Percentiles rank a stretch among this genome's conserved stretches.
Evolutionary conservation across 2,797 vertebrate species (phyloP).

Genomic region (Lates japonicus): DNA sequence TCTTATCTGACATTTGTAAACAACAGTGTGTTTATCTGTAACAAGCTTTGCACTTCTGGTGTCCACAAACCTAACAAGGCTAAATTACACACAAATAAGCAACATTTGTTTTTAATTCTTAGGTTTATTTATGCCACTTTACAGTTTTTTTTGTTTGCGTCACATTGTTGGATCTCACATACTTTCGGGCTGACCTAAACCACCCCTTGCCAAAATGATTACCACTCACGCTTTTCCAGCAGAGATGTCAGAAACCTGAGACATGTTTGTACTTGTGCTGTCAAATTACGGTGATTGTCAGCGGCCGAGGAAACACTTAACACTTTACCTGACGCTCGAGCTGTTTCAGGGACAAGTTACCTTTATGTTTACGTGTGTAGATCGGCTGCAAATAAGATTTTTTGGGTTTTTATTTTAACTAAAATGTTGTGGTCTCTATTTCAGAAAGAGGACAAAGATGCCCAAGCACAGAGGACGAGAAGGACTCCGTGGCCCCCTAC

Average conservation of each 20-base stretch:
- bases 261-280: conserved; percentile 63
- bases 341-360: neutral
- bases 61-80: neutral
- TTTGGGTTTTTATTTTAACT: neutral
- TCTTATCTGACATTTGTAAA: conserved; percentile 54
- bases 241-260: conserved; percentile 49
- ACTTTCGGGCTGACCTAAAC: conserved; percentile 54
- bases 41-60: conserved; percentile 4
- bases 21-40: conserved; percentile 29
- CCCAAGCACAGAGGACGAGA: conserved; percentile 87
- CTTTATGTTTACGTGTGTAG: too few species aligned
- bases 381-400: neutral
- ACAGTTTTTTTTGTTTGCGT: conserved; percentile 15
- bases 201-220: conserved; percentile 53
- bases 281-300: conserved; percentile 56
- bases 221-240: conserved; percentile 42
- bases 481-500: conserved; percentile 89
- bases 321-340: neutral
- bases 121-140: neutral
- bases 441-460: conserved; percentile 87
- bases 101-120: conserved; percentile 17
- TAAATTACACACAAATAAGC: neutral
- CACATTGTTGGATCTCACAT: conserved; percentile 20
- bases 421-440: conserved; percentile 41
- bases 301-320: conserved; percentile 25